Base-by-base conservation (phyloP, 2,888 invertebrate genomes). In the Amphipyra berbera region DNA sequence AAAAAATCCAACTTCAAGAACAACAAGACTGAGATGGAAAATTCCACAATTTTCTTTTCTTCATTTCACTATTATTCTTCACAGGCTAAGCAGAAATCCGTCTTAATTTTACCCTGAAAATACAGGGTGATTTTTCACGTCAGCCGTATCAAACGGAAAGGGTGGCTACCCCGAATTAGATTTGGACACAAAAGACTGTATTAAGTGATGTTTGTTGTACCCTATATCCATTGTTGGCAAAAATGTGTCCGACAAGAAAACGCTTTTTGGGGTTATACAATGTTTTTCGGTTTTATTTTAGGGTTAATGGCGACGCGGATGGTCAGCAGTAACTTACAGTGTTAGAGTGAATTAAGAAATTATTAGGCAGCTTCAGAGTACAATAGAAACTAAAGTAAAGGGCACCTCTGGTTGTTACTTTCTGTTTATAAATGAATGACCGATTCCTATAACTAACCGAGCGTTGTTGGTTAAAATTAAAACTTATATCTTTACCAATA, bases 141-240 rank as follows among this genome's bases (percentile, higher is more conserved):
- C 44, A 21, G 13, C 58, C 56, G 9, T 64, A 64, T 68, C 61
- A 67, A 77, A 68, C 62, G 57, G 61, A 68, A 73, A 69, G 70
- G 77, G 65, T 72, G 67, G 50, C 56, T 30, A n/a, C 53, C 45
- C 62, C 49, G 78, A 72, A 77, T 79, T 80, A 78, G 72, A 79
- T 75, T 77, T 70, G 67, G 65, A 68, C 80, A 79, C 80, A 79
- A 79, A 78, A 80, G 80, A 61, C 46, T 70, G 44, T 67, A 80
- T 80, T 66, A 78, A 80, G 81, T 70, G 65, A 67, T 80, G 70
- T 80, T 79, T 73, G 75, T 73, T 72, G 71, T 68, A 59, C 61
- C 50, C 44, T 38, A 52, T 64, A 41, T 27, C 71, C 46, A 70
- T 80, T 80, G 80, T 78, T 64, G 52, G 47, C 40, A 15, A 63